Percentiles rank a stretch among this genome's conserved stretches.
These are phyloP conservation scores for Eledona agricola DNA, from an alignment of 2,888 invertebrate genomes.

Conservation along the genomic window DNA sequence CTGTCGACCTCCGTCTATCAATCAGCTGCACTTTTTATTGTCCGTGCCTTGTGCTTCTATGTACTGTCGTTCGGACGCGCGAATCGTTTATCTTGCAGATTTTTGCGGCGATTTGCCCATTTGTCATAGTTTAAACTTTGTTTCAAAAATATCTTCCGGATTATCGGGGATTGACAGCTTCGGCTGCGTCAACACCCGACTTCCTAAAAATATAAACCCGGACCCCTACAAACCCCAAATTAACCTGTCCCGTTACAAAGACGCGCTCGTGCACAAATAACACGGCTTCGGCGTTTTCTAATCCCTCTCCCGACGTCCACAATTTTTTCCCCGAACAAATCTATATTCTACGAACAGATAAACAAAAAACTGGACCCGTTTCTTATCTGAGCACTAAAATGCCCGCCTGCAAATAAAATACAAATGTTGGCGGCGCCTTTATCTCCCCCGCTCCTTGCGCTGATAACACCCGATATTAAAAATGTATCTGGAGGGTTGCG, in stretches of 20 bases:
- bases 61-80: constrained; percentile 32
- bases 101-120: constrained; percentile 26
- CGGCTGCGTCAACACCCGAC: too few relatives aligned
- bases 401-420: constrained; percentile 14
- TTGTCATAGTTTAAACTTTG: constrained; percentile 25
- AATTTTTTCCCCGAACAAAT: constrained; percentile 12
- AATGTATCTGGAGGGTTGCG: constrained; percentile 29
- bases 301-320: too few relatives aligned
- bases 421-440: constrained; percentile 16
- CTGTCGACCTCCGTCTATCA: constrained; percentile 56
- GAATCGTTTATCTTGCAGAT: constrained; percentile 37
- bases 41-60: constrained; percentile 45
- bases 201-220: too few relatives aligned
- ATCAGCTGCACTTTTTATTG: constrained; percentile 57
- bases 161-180: too few relatives aligned
- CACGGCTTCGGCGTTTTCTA: too few relatives aligned
- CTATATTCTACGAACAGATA: constrained; percentile 11
- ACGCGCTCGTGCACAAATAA: too few relatives aligned
- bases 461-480: constrained; percentile 33
- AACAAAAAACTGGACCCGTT: constrained; percentile 22
- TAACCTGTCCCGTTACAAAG: too few relatives aligned
- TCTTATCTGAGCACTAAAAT: constrained; percentile 32
- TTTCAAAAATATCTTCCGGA: constrained; percentile 7
- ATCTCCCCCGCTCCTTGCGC: constrained; percentile 13
- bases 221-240: too few relatives aligned